Evolutionary conservation across 2,888 invertebrate species (phyloP).

Genomic region (Scaptomyza flava): DNA sequence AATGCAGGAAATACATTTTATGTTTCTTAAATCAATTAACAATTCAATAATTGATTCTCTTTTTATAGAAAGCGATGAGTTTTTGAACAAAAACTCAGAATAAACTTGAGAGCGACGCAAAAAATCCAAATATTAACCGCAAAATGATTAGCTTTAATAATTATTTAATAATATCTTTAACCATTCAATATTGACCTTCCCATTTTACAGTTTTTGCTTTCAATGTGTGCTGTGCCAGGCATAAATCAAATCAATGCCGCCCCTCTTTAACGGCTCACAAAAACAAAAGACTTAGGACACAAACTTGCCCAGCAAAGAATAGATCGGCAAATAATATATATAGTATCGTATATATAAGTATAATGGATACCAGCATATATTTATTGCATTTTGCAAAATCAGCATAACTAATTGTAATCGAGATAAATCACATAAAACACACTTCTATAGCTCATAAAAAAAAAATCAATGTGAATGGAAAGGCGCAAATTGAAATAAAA

Average conservation of each 20-base stretch:
- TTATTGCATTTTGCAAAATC: conserved; percentile 60
- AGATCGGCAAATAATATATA: neutral
- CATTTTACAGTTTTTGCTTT: conserved; percentile 28
- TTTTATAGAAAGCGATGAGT: conserved; percentile 3
- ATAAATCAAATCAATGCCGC: conserved; percentile 56
- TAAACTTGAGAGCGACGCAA: neutral
- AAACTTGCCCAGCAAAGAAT: conserved; percentile 60
- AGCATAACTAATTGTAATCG: conserved; percentile 69
- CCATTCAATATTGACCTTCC: conserved; percentile 42
- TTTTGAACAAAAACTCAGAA: neutral
- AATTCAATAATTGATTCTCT: no score
- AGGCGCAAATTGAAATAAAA: conserved; percentile 62
- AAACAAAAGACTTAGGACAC: conserved; percentile 81
- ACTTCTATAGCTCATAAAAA: conserved; percentile 49
- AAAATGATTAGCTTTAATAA: conserved; percentile 8
- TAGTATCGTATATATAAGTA: neutral
- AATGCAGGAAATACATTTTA: no score
- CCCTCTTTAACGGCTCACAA: conserved; percentile 14
- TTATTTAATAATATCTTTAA: conserved; percentile 10
- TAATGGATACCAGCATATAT: conserved; percentile 59
- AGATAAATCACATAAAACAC: conserved; percentile 62
- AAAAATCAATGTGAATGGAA: conserved; percentile 54
- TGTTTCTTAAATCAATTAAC: no score
- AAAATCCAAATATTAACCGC: neutral
- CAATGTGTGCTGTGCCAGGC: conserved; percentile 12